Base-by-base conservation (phyloP, 2,888 invertebrate species). In the Dicranocentrus wangi region DNA sequence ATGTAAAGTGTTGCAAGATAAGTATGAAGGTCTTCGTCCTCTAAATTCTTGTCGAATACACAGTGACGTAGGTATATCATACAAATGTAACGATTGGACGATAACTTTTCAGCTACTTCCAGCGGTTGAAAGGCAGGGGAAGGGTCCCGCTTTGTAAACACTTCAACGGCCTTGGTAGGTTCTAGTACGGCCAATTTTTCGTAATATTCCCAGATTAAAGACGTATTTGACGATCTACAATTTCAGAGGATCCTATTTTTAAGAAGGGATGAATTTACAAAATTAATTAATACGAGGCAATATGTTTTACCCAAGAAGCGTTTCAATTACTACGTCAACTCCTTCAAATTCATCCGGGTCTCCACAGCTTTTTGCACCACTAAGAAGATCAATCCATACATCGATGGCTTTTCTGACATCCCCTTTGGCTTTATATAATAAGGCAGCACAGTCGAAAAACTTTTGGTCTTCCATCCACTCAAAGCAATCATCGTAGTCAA, bases 21-120 rank as follows among this genome's bases (percentile, higher is more conserved):
- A 0, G 90, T 90, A 85, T 90, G 90, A 84, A 89, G 90, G 83
- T 89, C 89, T 86, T 90, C 90, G 87, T 89, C 89, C 2, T 85
- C 82, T 19, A 84, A 53, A 1, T 80, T 81, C 27, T 83, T 84
- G 3, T 76, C 82, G 25, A 72, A 70, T 1, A 86, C 81, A 28
- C 85, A 84, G 60, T 85, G 84, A 23, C 82, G 80, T 8, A 86
- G 70, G 71, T 85, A 86, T 8, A 75, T 77, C 79, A 84, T 82
- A 53, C 84, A 85, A 39, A 85, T 81, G 10, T 51, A 51, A 17
- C 82, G 84, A 53, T 84, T 80, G 1, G 81, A 53, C 51, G 82
- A 72, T n/a, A 86, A 70, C 55, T 81, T 86, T 69, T 86, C 86
- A 1, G 86, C 86, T 1, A 86, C 81, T 68, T 81, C 68, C 39